A percentile compares a stretch with the other conserved stretches of the same genome.
Conservation (phyloP, 2,113 vertebrate species). For the Danio rerio region DNA sequence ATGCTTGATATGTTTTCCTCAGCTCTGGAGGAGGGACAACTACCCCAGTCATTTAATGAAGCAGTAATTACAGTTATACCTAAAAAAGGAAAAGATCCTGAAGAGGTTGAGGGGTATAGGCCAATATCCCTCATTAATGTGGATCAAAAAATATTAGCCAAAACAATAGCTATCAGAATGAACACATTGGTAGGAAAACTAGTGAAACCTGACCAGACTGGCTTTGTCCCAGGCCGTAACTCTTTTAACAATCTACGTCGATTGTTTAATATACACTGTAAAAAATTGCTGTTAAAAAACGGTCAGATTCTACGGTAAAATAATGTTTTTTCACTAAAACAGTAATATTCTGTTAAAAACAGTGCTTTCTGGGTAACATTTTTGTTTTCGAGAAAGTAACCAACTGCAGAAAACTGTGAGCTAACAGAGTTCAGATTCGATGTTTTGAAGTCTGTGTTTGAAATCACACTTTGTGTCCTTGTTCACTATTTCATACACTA, state of each 20-base stretch:
- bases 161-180: background rate
- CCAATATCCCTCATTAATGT: slow-evolving; percentile 2
- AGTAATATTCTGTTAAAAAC: no score
- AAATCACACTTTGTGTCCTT: no score
- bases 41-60: background rate
- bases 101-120: background rate
- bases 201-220: background rate
- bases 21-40: background rate
- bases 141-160: background rate
- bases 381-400: no score
- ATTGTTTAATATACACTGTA: slow-evolving; percentile 20
- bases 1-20: slow-evolving; percentile 3
- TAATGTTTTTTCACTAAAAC: no score
- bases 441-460: no score
- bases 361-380: no score
- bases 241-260: background rate
- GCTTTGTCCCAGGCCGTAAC: no score
- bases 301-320: no score
- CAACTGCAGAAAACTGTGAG: no score
- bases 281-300: no score
- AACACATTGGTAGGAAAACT: background rate
- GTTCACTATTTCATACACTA: no score
- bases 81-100: background rate
- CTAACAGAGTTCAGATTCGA: no score
- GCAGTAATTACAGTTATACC: background rate